Evolutionary conservation across 2,113 vertebrate species (phyloP).

Genomic region (Pluvialis apricaria): DNA sequence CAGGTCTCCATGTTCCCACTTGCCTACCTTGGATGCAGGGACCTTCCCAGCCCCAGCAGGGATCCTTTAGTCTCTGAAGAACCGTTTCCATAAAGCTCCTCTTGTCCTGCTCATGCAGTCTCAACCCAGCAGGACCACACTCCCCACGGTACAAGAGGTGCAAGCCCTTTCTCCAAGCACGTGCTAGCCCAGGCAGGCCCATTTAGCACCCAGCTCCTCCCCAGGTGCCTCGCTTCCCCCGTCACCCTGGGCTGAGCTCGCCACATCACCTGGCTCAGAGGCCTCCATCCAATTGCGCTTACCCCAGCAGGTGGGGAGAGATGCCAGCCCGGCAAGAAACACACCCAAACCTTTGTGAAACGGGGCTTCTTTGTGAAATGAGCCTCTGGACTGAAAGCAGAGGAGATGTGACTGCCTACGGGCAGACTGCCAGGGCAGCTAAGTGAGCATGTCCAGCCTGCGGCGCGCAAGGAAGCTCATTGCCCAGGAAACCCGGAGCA

Average conservation of each 20-base stretch:
- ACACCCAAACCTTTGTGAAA: neutral
- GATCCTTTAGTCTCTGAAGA: neutral
- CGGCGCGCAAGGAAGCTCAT: rapidly evolving
- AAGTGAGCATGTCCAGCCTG: neutral
- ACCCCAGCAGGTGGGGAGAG: neutral
- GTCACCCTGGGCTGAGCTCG: neutral
- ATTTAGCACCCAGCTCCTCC: neutral
- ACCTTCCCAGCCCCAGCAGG: neutral
- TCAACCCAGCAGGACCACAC: rapidly evolving
- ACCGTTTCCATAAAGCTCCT: neutral
- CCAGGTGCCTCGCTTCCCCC: neutral
- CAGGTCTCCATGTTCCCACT: neutral
- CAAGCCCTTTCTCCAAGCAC: rapidly evolving
- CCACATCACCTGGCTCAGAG: neutral
- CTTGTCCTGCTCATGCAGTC: neutral
- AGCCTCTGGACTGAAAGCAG: neutral
- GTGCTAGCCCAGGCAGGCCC: neutral
- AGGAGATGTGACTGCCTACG: neutral
- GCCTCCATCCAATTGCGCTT: neutral
- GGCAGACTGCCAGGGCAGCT: neutral
- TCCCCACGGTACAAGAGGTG: too few relatives aligned
- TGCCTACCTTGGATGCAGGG: neutral
- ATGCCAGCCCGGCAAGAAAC: neutral
- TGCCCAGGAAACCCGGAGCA: neutral
- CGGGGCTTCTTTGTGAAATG: rapidly evolving